Evolutionary conservation across 2,797 vertebrate species (phyloP).

Genomic region (Pseudomugil tenellus): DNA sequence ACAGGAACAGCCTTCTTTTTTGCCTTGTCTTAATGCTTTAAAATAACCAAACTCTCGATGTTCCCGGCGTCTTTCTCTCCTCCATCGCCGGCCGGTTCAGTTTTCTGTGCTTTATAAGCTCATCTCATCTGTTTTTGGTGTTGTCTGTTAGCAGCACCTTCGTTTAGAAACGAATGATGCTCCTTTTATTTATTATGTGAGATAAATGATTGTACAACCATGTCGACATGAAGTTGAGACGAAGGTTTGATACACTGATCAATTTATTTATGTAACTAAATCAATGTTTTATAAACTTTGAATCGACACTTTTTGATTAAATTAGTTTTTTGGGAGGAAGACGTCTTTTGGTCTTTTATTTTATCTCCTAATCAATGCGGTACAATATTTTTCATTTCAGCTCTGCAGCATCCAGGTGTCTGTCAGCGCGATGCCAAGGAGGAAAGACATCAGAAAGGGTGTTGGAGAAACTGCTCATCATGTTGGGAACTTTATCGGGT

Average conservation of each 20-base stretch:
- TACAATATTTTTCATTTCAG: too few species aligned
- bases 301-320: constrained; percentile 98
- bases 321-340: constrained; percentile 88
- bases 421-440: too few species aligned
- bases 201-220: constrained; percentile 95
- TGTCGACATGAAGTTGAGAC: constrained; percentile 98
- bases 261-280: constrained; percentile 99
- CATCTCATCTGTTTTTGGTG: constrained; percentile 86
- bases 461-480: too few species aligned
- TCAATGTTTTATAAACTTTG: constrained; percentile 99
- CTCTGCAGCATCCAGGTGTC: too few species aligned
- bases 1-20: constrained; percentile 96
- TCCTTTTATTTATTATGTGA: constrained; percentile 97
- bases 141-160: constrained; percentile 92
- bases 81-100: constrained; percentile 85
- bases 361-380: neutral
- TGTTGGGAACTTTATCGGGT: too few species aligned
- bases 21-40: constrained; percentile 99
- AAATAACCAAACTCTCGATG: constrained; percentile 91
- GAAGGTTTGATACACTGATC: constrained; percentile 99
- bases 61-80: constrained; percentile 82
- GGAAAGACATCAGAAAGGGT: too few species aligned
- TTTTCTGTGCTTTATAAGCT: constrained; percentile 94
- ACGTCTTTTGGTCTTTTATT: constrained; percentile 20
- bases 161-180: constrained; percentile 84